phyloP scores from a whole-genome alignment of 2,113 vertebrate species.

The Mormyrus iriodes region DNA sequence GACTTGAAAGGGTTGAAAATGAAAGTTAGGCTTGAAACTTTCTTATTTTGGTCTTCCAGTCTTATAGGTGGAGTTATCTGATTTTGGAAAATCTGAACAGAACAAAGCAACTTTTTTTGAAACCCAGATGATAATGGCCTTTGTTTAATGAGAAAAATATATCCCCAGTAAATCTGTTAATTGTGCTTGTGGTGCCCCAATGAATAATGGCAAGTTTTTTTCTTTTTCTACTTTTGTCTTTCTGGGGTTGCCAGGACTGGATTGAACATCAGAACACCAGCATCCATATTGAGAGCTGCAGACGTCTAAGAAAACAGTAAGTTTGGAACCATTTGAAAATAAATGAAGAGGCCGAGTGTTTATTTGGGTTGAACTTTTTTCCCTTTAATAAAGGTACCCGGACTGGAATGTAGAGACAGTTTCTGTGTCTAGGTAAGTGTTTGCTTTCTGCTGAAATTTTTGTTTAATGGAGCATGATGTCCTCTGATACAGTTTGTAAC shows the following conservation, averaged over 20 bases:
- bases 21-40: neutral
- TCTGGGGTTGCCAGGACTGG: conserved; percentile 71
- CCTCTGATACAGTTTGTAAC: neutral
- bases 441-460: neutral
- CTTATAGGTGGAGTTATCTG: neutral
- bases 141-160: neutral
- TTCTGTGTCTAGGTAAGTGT: conserved; percentile 38
- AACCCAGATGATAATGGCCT: neutral
- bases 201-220: conserved; percentile 14
- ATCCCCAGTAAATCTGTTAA: neutral
- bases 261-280: conserved; percentile 80
- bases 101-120: neutral
- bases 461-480: neutral
- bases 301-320: conserved; percentile 73
- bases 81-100: neutral
- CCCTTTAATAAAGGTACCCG: conserved; percentile 65
- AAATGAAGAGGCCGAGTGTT: neutral
- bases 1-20: neutral
- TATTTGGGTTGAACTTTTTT: neutral
- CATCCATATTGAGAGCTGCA: conserved; percentile 77
- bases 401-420: conserved; percentile 76
- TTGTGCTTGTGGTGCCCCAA: neutral
- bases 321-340: conserved; percentile 31
- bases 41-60: neutral
- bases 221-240: conserved; percentile 59